Conservation (phyloP, 2,113 vertebrate genomes). For the Ancistrus triradiatus region DNA sequence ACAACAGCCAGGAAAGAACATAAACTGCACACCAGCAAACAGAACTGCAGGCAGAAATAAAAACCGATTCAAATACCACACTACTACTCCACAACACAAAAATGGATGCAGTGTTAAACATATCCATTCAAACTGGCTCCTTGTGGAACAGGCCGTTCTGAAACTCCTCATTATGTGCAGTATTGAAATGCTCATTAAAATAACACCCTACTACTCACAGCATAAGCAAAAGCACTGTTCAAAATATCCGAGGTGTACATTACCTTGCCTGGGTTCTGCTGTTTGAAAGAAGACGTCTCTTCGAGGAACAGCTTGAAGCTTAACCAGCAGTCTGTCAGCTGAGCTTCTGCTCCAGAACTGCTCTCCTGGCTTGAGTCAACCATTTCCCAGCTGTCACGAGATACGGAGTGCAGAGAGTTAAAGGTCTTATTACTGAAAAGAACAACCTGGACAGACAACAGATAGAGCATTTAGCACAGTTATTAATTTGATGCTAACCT, state of each 20-base stretch:
- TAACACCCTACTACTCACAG: not conserved
- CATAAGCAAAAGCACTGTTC: not conserved
- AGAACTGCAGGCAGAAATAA: constrained; percentile 77
- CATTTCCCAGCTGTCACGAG: constrained; percentile 79
- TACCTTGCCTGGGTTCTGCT: constrained; percentile 96
- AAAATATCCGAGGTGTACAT: constrained; percentile 40
- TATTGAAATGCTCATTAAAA: too few relatives aligned
- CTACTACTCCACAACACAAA: not conserved
- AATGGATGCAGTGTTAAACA: too few relatives aligned
- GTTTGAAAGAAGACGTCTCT: constrained; percentile 91
- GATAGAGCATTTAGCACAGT: too few relatives aligned
- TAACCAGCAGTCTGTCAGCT: constrained; percentile 79
- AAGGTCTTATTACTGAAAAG: too few relatives aligned
- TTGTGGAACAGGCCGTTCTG: too few relatives aligned
- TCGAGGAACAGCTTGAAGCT: constrained; percentile 84
- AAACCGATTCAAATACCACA: not conserved
- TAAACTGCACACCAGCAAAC: constrained; percentile 91
- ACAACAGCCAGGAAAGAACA: constrained; percentile 90
- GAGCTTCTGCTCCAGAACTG: constrained; percentile 72
- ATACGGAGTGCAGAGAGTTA: too few relatives aligned
- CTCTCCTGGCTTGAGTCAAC: constrained; percentile 75
- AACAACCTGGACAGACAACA: too few relatives aligned
- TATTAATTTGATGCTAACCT: too few relatives aligned
- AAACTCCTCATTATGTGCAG: too few relatives aligned
- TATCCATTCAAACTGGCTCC: too few relatives aligned